Conservation (phyloP, 2,888 invertebrate species). For the Temnothorax unifasciatus region DNA sequence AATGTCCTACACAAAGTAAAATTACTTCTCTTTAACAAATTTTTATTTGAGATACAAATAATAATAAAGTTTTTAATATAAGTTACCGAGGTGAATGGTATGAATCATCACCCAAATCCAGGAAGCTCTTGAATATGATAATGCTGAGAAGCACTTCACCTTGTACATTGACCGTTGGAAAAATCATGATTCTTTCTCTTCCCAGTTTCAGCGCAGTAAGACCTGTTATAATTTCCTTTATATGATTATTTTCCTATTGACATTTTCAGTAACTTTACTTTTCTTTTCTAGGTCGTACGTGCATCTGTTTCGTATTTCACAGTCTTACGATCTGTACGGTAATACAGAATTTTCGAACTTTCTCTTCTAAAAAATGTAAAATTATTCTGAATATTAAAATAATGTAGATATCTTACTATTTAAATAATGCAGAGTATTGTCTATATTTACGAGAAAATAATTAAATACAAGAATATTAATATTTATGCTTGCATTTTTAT, state of each 20-base stretch:
- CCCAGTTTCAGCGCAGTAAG: constrained; percentile 48
- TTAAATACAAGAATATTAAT: not conserved
- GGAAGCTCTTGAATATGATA: constrained; percentile 38
- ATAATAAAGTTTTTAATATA: not conserved
- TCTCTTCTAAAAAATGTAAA: not conserved
- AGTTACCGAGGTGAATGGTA: constrained; percentile 41
- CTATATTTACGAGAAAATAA: not conserved
- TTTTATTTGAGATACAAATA: not conserved
- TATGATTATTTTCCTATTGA: not conserved
- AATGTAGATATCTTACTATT: not conserved
- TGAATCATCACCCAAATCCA: constrained; percentile 25
- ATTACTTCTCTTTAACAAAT: not conserved
- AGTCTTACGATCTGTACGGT: constrained; percentile 21
- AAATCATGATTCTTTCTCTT: constrained; percentile 48
- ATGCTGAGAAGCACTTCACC: constrained; percentile 38
- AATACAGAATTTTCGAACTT: not conserved
- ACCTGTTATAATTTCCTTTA: not conserved
- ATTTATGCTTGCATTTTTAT: not conserved
- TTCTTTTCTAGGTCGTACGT: constrained; percentile 25
- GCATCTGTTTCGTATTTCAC: constrained; percentile 43
- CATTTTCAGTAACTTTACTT: not conserved
- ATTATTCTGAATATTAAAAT: not conserved
- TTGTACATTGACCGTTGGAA: constrained; percentile 46
- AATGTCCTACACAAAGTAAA: not conserved
- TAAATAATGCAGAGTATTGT: not conserved